phyloP scores from a whole-genome alignment of 2,113 vertebrate genomes.

The Anolis sagrei region DNA sequence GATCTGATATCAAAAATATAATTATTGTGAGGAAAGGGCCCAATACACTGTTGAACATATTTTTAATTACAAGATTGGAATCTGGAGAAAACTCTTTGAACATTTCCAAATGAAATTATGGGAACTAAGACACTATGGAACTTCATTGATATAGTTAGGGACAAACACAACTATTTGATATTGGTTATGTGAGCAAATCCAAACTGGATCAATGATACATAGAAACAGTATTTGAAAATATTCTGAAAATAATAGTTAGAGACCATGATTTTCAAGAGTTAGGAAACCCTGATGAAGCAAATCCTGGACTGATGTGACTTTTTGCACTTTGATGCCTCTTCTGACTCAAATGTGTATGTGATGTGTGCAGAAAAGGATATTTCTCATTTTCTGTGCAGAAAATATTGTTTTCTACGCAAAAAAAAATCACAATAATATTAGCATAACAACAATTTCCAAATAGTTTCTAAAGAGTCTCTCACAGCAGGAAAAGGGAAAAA shows the following conservation, averaged over 20 bases:
- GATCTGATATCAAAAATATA: neutral
- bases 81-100: neutral
- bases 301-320: too few relatives aligned
- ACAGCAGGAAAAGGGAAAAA: too few relatives aligned
- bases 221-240: too few relatives aligned
- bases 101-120: neutral
- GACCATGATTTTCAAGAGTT: too few relatives aligned
- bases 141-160: neutral
- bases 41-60: neutral
- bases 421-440: too few relatives aligned
- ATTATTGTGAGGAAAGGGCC: neutral
- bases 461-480: too few relatives aligned
- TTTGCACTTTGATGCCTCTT: neutral
- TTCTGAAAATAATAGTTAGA: too few relatives aligned
- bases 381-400: too few relatives aligned
- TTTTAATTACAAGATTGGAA: neutral
- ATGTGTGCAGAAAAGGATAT: neutral
- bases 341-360: too few relatives aligned
- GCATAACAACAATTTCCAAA: too few relatives aligned
- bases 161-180: neutral
- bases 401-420: too few relatives aligned
- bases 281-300: too few relatives aligned
- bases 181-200: neutral
- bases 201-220: neutral
- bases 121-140: neutral